These are phyloP conservation scores for Trichogramma evanescens DNA, from an alignment of 2,888 invertebrate species.

Conservation along the genomic window DNA sequence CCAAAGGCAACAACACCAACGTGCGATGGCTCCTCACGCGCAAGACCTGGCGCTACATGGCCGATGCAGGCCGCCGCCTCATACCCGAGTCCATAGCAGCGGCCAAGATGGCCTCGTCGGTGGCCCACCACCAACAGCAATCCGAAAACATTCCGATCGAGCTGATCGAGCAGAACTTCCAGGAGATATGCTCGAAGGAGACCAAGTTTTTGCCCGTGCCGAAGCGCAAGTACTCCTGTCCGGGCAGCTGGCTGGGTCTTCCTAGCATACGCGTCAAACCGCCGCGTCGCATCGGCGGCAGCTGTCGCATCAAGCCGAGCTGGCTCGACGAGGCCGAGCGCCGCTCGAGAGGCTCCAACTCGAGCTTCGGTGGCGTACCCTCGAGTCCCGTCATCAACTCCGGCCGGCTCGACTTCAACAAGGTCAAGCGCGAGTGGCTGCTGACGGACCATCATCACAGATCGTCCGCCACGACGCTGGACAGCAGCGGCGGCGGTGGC, in stretches of 20 bases:
- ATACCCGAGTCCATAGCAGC: constrained; percentile 62
- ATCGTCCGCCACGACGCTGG: constrained; percentile 20
- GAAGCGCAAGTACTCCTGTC: constrained; percentile 78
- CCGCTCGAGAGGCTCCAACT: constrained; percentile 36
- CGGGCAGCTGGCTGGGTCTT: constrained; percentile 54
- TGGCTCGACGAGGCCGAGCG: constrained; percentile 55
- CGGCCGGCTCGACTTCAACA: constrained; percentile 63
- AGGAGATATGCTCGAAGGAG: constrained; percentile 72
- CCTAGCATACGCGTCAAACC: constrained; percentile 48
- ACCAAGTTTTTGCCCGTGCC: constrained; percentile 61
- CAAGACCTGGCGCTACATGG: constrained; percentile 88
- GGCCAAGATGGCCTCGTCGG: not conserved
- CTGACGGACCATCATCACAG: constrained; percentile 36
- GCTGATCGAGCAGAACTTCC: constrained; percentile 74
- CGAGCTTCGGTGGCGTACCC: constrained; percentile 40
- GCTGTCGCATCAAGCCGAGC: constrained; percentile 58
- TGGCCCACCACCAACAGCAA: constrained; percentile 58
- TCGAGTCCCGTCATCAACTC: constrained; percentile 4
- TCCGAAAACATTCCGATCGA: constrained; percentile 64
- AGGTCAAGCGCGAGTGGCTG: constrained; percentile 62
- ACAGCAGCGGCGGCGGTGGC: constrained; percentile 30
- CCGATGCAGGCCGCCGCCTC: constrained; percentile 79
- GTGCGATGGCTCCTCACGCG: constrained; percentile 83
- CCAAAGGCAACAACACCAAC: constrained; percentile 54
- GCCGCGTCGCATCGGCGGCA: constrained; percentile 59